A percentile compares a stretch with the other conserved stretches of the same genome.
Conservation (phyloP, 2,888 invertebrate genomes). For the Creontiades dilutus region DNA sequence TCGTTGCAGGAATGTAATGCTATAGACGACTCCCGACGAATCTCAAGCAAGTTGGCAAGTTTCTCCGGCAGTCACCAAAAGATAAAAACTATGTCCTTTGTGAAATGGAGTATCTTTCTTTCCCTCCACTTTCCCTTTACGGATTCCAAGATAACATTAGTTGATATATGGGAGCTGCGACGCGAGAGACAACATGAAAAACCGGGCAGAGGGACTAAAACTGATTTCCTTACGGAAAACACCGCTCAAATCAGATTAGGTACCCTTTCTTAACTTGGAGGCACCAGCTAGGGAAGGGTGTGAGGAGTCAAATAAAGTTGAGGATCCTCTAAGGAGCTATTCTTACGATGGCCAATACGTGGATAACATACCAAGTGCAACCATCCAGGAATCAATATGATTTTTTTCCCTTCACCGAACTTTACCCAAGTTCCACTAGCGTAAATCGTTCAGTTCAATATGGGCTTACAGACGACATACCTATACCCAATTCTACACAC, state of each 20-base stretch:
- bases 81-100: slow-evolving; percentile 37
- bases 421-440: too few species aligned
- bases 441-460: too few species aligned
- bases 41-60: slow-evolving; percentile 59
- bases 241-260: slow-evolving; percentile 46
- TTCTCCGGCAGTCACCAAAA: slow-evolving; percentile 35
- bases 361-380: slow-evolving; percentile 19
- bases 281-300: neutral
- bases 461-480: too few species aligned
- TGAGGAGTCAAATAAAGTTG: slow-evolving; percentile 3
- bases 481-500: too few species aligned
- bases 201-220: slow-evolving; percentile 22
- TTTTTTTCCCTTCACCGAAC: neutral
- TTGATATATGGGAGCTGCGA: slow-evolving; percentile 52
- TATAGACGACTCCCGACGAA: slow-evolving; percentile 37
- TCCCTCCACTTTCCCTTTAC: slow-evolving; percentile 15
- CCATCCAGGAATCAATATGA: neutral
- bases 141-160: slow-evolving; percentile 52
- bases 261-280: slow-evolving; percentile 39
- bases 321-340: slow-evolving; percentile 16
- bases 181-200: slow-evolving; percentile 36
- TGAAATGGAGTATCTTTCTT: slow-evolving; percentile 51
- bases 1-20: slow-evolving; percentile 8
- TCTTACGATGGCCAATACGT: slow-evolving; percentile 15
- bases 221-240: slow-evolving; percentile 40